A percentile compares a stretch with the other conserved stretches of the same genome.
These are phyloP conservation scores for Gari tellinella DNA, from an alignment of 2,888 invertebrate species.

Conservation along the genomic window DNA sequence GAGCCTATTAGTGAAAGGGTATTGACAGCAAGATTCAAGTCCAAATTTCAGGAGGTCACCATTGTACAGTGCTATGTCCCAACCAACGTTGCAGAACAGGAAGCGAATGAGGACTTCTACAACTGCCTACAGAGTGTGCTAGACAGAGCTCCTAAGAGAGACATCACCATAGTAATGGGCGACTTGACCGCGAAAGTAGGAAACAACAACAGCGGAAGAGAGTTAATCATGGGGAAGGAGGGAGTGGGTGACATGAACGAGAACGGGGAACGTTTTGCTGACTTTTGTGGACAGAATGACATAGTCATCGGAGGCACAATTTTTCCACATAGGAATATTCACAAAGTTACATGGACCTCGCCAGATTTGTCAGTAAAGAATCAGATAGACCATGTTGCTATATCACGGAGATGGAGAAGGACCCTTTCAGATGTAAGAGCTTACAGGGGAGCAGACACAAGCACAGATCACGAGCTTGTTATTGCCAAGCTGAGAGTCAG, in stretches of 20 bases:
- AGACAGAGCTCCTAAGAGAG: slow-evolving; percentile 21
- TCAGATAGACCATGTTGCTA: slow-evolving; percentile 51
- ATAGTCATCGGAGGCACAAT: slow-evolving; percentile 58
- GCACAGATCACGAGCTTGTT: too few relatives aligned
- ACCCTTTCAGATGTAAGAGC: too few relatives aligned
- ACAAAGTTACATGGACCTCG: slow-evolving; percentile 55
- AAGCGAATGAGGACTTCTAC: slow-evolving; percentile 47
- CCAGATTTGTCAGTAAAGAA: slow-evolving; percentile 45
- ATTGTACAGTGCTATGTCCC: slow-evolving; percentile 25
- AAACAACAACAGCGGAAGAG: slow-evolving; percentile 42
- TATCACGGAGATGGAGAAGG: too few relatives aligned
- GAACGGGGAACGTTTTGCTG: slow-evolving; percentile 24
- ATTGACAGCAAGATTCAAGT: slow-evolving; percentile 5
- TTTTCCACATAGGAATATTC: slow-evolving; percentile 49
- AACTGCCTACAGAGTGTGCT: neutral
- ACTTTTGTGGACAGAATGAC: slow-evolving; percentile 46
- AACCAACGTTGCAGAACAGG: slow-evolving; percentile 5
- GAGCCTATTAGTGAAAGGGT: neutral
- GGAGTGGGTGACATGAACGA: slow-evolving; percentile 27
- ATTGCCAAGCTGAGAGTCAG: too few relatives aligned
- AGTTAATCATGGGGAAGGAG: slow-evolving; percentile 49
- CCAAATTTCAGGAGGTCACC: too few relatives aligned
- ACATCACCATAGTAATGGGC: slow-evolving; percentile 50
- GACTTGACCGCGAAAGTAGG: slow-evolving; percentile 61
- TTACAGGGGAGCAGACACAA: too few relatives aligned